Conservation (phyloP, 1,140 invertebrate species). For the Copidosoma floridanum region DNA sequence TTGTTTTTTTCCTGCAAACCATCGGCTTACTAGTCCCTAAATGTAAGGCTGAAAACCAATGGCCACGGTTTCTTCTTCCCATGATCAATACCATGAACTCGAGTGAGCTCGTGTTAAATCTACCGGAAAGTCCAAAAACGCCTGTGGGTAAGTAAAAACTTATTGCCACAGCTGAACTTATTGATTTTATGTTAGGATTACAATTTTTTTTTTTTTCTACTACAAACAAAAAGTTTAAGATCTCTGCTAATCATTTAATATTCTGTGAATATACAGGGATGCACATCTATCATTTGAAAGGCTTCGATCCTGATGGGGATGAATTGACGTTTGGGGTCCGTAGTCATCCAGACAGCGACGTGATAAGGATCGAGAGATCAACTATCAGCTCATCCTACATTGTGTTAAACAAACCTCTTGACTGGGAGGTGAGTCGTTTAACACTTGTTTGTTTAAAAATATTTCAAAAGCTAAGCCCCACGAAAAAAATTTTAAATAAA, state of each 20-base stretch:
- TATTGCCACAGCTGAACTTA: too few species aligned
- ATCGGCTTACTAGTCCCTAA: too few species aligned
- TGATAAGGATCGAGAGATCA: conserved; percentile 80
- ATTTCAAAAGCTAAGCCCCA: too few species aligned
- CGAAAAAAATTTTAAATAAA: too few species aligned
- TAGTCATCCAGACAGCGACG: conserved; percentile 75
- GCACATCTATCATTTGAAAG: conserved; percentile 78
- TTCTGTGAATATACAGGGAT: conserved; percentile 67
- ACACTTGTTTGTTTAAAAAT: too few species aligned
- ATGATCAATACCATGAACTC: too few species aligned
- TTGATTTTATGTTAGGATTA: not conserved
- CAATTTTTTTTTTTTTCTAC: not conserved
- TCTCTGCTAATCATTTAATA: conserved; percentile 14
- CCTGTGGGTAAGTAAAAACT: conserved; percentile 81
- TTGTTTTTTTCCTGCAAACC: too few species aligned
- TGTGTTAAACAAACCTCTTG: conserved; percentile 83
- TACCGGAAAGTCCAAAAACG: conserved; percentile 84
- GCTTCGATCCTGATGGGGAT: conserved; percentile 83
- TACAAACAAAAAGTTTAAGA: not conserved
- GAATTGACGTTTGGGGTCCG: conserved; percentile 78
- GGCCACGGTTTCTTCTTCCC: too few species aligned
- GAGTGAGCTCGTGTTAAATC: conserved; percentile 83
- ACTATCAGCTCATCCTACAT: conserved; percentile 80
- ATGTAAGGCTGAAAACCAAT: too few species aligned
- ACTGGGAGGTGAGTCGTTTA: conserved; percentile 84